Conservation (phyloP, 2,113 vertebrate genomes). For the Phalacrocorax brasilianus region DNA sequence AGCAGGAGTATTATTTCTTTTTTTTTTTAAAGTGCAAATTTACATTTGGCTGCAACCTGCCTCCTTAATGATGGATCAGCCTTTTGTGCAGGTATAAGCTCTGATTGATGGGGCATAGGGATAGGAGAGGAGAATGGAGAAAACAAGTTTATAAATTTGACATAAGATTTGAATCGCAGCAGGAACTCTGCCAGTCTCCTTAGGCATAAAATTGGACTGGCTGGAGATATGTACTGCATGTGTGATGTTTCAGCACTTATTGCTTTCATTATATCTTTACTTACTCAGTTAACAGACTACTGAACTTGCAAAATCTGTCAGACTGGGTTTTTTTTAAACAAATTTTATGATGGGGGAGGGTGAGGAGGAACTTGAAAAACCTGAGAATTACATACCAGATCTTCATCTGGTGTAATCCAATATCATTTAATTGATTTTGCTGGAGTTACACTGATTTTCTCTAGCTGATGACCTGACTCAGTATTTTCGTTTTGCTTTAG, state of each 20-base stretch:
- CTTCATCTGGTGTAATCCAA: background rate
- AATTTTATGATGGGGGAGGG: background rate
- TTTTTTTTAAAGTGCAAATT: conserved; percentile 36
- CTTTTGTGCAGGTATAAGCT: conserved; percentile 58
- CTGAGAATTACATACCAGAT: background rate
- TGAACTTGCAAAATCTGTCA: conserved; percentile 36
- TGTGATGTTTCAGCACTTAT: conserved; percentile 40
- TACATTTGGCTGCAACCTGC: conserved; percentile 60
- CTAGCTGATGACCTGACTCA: background rate
- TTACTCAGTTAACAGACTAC: conserved; percentile 39
- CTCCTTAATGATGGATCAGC: conserved; percentile 59
- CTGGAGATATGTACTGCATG: conserved; percentile 13
- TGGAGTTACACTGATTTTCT: background rate
- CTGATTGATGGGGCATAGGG: conserved; percentile 51
- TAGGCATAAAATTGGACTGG: conserved; percentile 60
- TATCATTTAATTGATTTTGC: background rate
- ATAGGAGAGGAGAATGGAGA: conserved; percentile 37
- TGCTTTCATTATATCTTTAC: conserved; percentile 51
- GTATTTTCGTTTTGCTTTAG: background rate
- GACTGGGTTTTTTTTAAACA: background rate
- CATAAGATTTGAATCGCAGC: conserved; percentile 60
- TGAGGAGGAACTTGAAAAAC: background rate
- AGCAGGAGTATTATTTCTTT: background rate
- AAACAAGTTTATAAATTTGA: conserved; percentile 74
- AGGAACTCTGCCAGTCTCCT: conserved; percentile 51